Conservation (phyloP, 2,888 invertebrate genomes). For the Cylindroiulus punctatus region DNA sequence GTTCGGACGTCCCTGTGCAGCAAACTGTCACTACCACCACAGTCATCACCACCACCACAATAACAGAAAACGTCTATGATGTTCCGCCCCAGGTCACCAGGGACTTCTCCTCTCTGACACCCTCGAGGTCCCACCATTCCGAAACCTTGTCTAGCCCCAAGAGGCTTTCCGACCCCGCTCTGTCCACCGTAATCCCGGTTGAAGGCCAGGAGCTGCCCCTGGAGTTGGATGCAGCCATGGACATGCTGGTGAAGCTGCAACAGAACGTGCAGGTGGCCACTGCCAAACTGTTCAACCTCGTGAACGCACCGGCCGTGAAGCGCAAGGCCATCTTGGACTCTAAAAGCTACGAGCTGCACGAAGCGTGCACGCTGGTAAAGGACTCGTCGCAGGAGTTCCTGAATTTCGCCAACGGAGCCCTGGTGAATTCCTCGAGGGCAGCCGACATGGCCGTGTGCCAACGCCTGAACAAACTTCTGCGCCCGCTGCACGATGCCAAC, state of each 20-base stretch:
- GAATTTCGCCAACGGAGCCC: constrained; percentile 86
- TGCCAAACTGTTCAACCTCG: constrained; percentile 80
- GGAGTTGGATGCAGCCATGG: constrained; percentile 79
- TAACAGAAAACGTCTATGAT: constrained; percentile 64
- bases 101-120: constrained; percentile 61
- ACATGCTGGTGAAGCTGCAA: constrained; percentile 78
- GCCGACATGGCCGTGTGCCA: constrained; percentile 77
- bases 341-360: constrained; percentile 76
- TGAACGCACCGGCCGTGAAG: constrained; percentile 80
- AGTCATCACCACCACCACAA: constrained; percentile 16
- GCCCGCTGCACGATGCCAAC: constrained; percentile 82
- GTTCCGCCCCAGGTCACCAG: constrained; percentile 67
- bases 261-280: constrained; percentile 84
- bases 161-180: constrained; percentile 55
- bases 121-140: neutral
- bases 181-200: constrained; percentile 47
- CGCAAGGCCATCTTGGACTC: constrained; percentile 77
- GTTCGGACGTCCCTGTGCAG: constrained; percentile 73
- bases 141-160: neutral
- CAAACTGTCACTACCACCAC: constrained; percentile 23
- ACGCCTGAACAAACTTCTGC: constrained; percentile 81
- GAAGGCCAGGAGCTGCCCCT: constrained; percentile 71
- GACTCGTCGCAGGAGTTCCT: constrained; percentile 86
- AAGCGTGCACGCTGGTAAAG: constrained; percentile 80
- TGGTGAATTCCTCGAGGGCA: constrained; percentile 80